Base-by-base conservation (phyloP, 2,888 invertebrate genomes). In the Agelastica alni region DNA sequence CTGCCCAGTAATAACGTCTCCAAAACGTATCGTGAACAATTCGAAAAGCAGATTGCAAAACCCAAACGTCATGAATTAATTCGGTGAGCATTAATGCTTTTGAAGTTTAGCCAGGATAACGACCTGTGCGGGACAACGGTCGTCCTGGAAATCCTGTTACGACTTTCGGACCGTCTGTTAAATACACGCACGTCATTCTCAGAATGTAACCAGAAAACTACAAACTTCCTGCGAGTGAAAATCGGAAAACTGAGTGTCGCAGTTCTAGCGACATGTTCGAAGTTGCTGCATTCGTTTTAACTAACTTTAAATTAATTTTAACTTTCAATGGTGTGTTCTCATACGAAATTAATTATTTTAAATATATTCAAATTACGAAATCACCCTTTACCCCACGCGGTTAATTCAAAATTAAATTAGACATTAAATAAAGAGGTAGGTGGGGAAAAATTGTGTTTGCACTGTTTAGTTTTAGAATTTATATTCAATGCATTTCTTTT, bases 111-210 rank as follows among this genome's bases (percentile, higher is more conserved):
- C 12, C 5, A 22, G 20, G 37, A 39, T 39, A 39, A 39, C 20
- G 18, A 39, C 37, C 20, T 12, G 37, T 20, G 2, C 1, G 20
- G 37, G 14, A 14, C 14, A 36, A 39, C 12, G 37, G 37, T 20
- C 12, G 20, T 39, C 17, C 18, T 37, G 18, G 18, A 37, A 18
- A 18, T 37, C 20, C 18, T 6, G 10, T 39, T 20, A 39, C 12
- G 20, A 39, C 37, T 39, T 39, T 20, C 20, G 6, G 20, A 6
- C 1, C 18, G 37, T 39, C 37, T 20, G 37, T 39, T 39, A 20
- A 39, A 39, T 39, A 39, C 37, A 36, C 10, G 16, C 37, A 39
- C 20, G 20, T 39, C 37, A 39, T 39, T 20, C 37, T 20, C 20
- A 20, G 20, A 20, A 39, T 20, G 14, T 18, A 26, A 9, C 26